Conservation (phyloP, 2,113 vertebrate species). For the Bettongia penicillata region DNA sequence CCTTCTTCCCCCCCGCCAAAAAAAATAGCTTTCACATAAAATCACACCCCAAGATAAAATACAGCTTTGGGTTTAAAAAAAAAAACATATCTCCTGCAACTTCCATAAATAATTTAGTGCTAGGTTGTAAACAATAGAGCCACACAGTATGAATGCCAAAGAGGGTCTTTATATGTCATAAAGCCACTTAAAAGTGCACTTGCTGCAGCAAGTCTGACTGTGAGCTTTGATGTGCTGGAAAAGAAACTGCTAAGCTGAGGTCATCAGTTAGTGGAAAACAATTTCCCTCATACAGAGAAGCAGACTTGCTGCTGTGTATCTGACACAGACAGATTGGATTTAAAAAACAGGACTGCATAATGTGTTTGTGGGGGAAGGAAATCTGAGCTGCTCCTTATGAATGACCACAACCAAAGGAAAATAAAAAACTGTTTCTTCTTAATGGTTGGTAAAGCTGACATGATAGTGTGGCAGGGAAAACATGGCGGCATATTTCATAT, state of each 20-base stretch:
- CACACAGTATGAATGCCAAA: constrained; percentile 85
- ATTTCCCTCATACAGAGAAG: constrained; percentile 87
- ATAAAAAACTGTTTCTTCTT: constrained; percentile 65
- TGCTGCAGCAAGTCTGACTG: constrained; percentile 84
- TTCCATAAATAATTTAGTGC: constrained; percentile 86
- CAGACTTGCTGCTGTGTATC: constrained; percentile 83
- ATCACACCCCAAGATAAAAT: constrained; percentile 78
- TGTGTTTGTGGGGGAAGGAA: constrained; percentile 71
- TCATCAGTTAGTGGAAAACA: constrained; percentile 89
- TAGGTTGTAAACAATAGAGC: constrained; percentile 85
- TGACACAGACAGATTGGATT: constrained; percentile 84
- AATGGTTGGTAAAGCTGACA: constrained; percentile 63
- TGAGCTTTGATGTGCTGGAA: constrained; percentile 86
- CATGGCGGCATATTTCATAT: neutral
- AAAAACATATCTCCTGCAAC: constrained; percentile 75
- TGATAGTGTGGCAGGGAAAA: neutral
- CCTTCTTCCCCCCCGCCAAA: neutral
- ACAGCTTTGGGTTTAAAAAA: constrained; percentile 74
- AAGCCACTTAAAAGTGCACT: constrained; percentile 86
- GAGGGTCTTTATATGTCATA: constrained; percentile 85
- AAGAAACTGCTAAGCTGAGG: constrained; percentile 87
- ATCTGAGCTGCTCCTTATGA: constrained; percentile 75
- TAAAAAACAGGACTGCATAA: constrained; percentile 78
- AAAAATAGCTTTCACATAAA: constrained; percentile 79
- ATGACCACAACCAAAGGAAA: constrained; percentile 77